A percentile compares a stretch with the other conserved stretches of the same genome.
phyloP scores from a whole-genome alignment of 2,888 invertebrate genomes.

The Lycia hirtaria region DNA sequence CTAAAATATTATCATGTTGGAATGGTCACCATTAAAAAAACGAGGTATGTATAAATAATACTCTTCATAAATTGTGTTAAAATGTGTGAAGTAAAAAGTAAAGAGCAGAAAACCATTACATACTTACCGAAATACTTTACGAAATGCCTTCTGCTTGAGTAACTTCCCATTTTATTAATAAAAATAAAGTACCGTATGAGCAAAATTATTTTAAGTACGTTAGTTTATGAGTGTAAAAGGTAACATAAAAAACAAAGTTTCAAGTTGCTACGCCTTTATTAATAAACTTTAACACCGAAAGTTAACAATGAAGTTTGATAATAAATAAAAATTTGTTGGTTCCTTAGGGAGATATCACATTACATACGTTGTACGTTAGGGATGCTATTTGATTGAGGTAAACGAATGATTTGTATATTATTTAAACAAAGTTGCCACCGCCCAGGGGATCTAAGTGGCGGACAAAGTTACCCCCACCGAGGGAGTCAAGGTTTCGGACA shows the following conservation, averaged over 20 bases:
- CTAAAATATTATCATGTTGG: slow-evolving; percentile 51
- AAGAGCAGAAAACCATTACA: not conserved
- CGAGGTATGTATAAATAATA: not conserved
- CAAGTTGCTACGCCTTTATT: slow-evolving; percentile 59
- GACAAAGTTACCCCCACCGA: slow-evolving; percentile 82
- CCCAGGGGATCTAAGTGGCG: slow-evolving; percentile 70
- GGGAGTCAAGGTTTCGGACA: slow-evolving; percentile 71
- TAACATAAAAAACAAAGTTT: slow-evolving; percentile 12
- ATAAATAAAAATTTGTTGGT: slow-evolving; percentile 49
- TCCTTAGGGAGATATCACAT: slow-evolving; percentile 58
- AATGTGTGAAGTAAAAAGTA: not conserved
- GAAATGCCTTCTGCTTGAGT: too few species aligned
- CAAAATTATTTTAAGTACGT: not conserved
- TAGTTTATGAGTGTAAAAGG: not conserved
- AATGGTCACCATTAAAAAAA: slow-evolving; percentile 3
- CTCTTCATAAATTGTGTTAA: not conserved
- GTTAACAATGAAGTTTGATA: slow-evolving; percentile 46
- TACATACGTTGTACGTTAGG: slow-evolving; percentile 43
- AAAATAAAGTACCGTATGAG: not conserved
- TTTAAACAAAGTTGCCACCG: slow-evolving; percentile 72
- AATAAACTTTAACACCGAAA: slow-evolving; percentile 51
- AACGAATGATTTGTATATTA: slow-evolving; percentile 33
- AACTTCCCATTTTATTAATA: not conserved
- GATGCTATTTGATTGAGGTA: slow-evolving; percentile 27
- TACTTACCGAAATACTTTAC: not conserved